A percentile compares a stretch with the other conserved stretches of the same genome.
phyloP scores from a whole-genome alignment of 2,888 invertebrate species.

The Crossocerus cetratus region DNA sequence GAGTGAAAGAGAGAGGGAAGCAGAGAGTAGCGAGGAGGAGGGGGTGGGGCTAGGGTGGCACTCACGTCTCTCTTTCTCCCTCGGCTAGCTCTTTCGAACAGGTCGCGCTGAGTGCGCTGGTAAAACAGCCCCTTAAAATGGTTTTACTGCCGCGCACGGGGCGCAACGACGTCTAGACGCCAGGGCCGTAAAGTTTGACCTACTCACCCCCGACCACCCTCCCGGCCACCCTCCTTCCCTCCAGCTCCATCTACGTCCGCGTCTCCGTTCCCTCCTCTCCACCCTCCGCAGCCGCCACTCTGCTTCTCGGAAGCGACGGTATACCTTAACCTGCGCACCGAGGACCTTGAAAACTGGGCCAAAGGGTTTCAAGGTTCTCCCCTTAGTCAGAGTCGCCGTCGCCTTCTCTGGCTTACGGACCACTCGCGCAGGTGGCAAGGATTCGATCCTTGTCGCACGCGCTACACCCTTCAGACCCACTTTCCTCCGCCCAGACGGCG shows the following conservation, averaged over 20 bases:
- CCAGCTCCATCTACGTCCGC: neutral
- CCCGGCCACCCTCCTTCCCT: neutral
- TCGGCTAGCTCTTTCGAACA: constrained; percentile 53
- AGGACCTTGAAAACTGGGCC: constrained; percentile 66
- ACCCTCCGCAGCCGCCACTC: neutral
- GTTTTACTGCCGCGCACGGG: constrained; percentile 75
- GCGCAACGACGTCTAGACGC: constrained; percentile 76
- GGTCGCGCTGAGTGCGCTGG: constrained; percentile 74
- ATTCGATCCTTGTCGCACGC: neutral
- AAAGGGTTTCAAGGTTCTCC: constrained; percentile 56
- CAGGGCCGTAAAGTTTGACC: constrained; percentile 76
- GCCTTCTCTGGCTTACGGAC: neutral
- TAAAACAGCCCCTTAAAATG: constrained; percentile 77
- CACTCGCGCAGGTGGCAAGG: neutral
- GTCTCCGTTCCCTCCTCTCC: constrained; percentile 4
- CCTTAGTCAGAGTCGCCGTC: neutral
- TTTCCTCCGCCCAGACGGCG: too few relatives aligned
- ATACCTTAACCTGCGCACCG: constrained; percentile 53
- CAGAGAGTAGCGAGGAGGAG: constrained; percentile 11
- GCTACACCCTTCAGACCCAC: neutral
- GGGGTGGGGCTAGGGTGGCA: constrained; percentile 20
- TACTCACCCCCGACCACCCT: constrained; percentile 72
- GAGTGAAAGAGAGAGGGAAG: constrained; percentile 21
- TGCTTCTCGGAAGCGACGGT: constrained; percentile 22
- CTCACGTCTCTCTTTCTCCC: neutral